Percentiles rank a stretch among this genome's conserved stretches.
phyloP scores from a whole-genome alignment of 2,113 vertebrate genomes.

The Paracanthobrama guichenoti region DNA sequence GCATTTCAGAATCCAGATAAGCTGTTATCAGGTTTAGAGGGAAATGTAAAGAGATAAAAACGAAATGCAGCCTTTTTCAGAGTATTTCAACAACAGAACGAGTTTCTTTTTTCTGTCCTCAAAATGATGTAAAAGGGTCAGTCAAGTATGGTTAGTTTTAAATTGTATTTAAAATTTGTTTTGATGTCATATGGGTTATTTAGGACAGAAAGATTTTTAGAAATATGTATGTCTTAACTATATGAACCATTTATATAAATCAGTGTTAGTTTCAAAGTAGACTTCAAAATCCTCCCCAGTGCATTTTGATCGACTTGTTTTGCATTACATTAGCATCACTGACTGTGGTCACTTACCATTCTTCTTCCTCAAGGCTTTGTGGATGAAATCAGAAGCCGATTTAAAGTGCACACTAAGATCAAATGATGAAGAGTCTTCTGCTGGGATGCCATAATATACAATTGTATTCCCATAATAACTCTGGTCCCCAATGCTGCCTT shows the following conservation, averaged over 20 bases:
- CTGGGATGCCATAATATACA: slow-evolving; percentile 78
- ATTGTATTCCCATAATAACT: slow-evolving; percentile 83
- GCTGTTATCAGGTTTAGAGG: background rate
- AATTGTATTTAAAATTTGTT: background rate
- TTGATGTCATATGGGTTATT: background rate
- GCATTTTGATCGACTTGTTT: background rate
- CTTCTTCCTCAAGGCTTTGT: slow-evolving; percentile 74
- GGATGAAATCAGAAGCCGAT: slow-evolving; percentile 76
- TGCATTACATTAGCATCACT: background rate
- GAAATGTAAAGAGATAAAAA: background rate
- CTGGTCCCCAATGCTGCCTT: slow-evolving; percentile 85
- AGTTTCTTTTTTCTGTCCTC: background rate
- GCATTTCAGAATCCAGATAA: background rate
- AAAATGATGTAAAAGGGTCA: background rate
- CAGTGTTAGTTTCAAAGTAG: background rate
- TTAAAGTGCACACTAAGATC: slow-evolving; percentile 76
- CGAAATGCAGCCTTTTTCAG: background rate
- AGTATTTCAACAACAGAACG: background rate
- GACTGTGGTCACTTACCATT: slow-evolving; percentile 65
- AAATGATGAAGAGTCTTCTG: slow-evolving; percentile 78
- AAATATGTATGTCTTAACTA: background rate
- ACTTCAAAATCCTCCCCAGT: background rate
- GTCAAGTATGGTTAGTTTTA: no score
- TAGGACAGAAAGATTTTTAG: no score
- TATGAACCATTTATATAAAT: background rate